A percentile compares a stretch with the other conserved stretches of the same genome.
Evolutionary conservation across 2,888 invertebrate genomes (phyloP).

Genomic region (Ormyrus thymus): DNA sequence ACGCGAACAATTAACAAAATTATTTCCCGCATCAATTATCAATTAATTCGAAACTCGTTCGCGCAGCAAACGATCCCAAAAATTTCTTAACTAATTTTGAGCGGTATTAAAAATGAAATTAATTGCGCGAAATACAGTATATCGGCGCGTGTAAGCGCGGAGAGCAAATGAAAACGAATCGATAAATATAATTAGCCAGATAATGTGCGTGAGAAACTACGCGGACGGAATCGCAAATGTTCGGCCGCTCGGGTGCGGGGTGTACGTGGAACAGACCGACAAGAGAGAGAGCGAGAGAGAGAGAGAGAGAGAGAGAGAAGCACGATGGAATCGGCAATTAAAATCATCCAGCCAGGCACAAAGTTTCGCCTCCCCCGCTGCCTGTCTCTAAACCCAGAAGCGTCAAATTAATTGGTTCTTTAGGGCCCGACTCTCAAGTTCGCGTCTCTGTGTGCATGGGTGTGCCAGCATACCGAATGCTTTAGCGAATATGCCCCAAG

Average conservation of each 20-base stretch:
- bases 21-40: too few relatives aligned
- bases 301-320: not conserved
- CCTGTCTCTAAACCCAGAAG: not conserved
- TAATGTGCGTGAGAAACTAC: not conserved
- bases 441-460: not conserved
- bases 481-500: too few relatives aligned
- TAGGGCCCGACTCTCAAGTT: not conserved
- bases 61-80: too few relatives aligned
- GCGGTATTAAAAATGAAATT: too few relatives aligned
- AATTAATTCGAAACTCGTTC: too few relatives aligned
- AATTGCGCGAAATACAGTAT: too few relatives aligned
- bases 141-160: too few relatives aligned
- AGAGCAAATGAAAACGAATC: not conserved
- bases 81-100: too few relatives aligned
- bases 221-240: not conserved
- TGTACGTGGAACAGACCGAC: not conserved
- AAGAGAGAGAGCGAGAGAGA: not conserved
- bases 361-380: not conserved
- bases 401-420: slow-evolving; percentile 44
- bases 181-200: slow-evolving; percentile 2
- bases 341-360: slow-evolving; percentile 20
- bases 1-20: too few relatives aligned
- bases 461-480: not conserved
- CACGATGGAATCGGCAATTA: slow-evolving; percentile 23
- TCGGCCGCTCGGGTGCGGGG: not conserved